phyloP scores from a whole-genome alignment of 2,113 vertebrate species.

The Heteronetta atricapilla region DNA sequence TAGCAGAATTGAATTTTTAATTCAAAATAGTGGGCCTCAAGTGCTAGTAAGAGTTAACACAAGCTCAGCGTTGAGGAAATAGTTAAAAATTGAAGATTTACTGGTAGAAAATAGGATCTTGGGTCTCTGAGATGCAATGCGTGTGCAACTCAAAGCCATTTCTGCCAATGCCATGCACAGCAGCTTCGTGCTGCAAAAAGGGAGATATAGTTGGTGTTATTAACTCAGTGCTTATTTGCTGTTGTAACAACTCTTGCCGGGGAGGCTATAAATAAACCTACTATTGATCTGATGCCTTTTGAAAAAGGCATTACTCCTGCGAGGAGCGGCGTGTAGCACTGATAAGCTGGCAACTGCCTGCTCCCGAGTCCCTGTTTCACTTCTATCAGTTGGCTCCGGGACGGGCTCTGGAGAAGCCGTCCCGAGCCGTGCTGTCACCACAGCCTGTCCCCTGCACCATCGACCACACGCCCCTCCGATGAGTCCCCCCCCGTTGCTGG shows the following conservation, averaged over 20 bases:
- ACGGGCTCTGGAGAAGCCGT: background rate
- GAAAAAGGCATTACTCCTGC: background rate
- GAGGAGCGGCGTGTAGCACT: rapidly evolving
- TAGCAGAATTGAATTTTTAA: background rate
- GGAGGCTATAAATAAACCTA: background rate
- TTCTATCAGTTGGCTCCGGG: background rate
- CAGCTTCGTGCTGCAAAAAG: rapidly evolving
- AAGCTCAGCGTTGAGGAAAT: rapidly evolving
- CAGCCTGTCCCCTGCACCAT: background rate
- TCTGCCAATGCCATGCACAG: rapidly evolving
- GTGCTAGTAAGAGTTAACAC: rapidly evolving
- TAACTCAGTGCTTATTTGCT: background rate
- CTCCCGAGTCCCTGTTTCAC: rapidly evolving
- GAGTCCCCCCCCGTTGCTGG: background rate
- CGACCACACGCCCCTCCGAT: rapidly evolving
- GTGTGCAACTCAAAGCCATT: rapidly evolving
- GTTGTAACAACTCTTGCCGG: background rate
- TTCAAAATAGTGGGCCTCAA: background rate
- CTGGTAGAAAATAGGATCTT: rapidly evolving
- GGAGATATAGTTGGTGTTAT: background rate
- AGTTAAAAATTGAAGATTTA: rapidly evolving
- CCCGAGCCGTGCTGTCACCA: rapidly evolving
- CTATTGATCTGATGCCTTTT: conserved; percentile 24
- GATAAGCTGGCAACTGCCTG: background rate
- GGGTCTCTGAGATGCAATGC: rapidly evolving